A percentile compares a stretch with the other conserved stretches of the same genome.
Evolutionary conservation across 2,113 vertebrate species (phyloP).

Genomic region (Platanista minor): DNA sequence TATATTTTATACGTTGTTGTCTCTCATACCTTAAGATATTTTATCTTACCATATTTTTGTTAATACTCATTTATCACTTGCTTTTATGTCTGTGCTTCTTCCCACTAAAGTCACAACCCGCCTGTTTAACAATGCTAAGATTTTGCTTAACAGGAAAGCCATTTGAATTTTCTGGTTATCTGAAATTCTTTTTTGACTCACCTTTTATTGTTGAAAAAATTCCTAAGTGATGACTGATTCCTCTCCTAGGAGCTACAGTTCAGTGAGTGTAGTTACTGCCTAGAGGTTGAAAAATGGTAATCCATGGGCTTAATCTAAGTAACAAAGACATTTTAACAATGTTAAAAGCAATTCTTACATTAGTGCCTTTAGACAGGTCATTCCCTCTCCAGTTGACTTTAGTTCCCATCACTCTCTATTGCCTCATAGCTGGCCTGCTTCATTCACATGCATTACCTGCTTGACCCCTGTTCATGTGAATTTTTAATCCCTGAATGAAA

Average conservation of each 20-base stretch:
- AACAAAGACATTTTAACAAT: not conserved
- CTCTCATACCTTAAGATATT: not conserved
- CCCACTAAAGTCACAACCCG: not conserved
- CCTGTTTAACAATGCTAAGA: not conserved
- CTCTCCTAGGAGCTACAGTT: constrained; percentile 17
- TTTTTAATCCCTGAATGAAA: not conserved
- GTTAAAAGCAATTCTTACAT: constrained; percentile 24
- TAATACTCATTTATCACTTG: not conserved
- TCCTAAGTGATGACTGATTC: not conserved
- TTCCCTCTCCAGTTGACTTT: not conserved
- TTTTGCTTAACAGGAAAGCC: constrained; percentile 28
- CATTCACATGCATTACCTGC: not conserved
- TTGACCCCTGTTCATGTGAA: not conserved
- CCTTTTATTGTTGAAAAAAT: not conserved
- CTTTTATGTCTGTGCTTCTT: not conserved
- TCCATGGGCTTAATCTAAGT: not conserved
- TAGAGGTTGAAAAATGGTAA: not conserved
- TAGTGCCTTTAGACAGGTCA: not conserved
- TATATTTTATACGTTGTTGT: not conserved
- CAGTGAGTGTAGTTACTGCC: not conserved
- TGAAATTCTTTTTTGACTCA: constrained; percentile 39
- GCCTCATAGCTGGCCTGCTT: not conserved
- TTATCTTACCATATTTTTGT: not conserved
- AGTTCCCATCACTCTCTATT: not conserved
- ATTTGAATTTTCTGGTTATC: constrained; percentile 41